A percentile compares a stretch with the other conserved stretches of the same genome.
Conservation (phyloP, 2,797 vertebrate genomes). For the Psittacula echo region DNA sequence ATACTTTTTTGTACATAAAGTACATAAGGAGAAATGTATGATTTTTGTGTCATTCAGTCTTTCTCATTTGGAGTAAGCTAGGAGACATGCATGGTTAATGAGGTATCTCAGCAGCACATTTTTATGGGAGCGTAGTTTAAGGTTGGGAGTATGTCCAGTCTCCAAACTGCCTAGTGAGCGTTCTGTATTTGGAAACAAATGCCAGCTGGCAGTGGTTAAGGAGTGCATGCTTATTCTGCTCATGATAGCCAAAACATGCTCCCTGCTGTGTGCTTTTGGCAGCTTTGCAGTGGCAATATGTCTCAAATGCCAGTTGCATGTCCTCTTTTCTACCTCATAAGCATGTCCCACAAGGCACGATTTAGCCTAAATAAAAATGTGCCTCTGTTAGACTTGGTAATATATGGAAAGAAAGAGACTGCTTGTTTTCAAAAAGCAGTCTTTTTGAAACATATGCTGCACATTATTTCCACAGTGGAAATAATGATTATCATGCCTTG, state of each 20-base stretch:
- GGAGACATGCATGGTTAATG: constrained; percentile 15
- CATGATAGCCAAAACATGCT: constrained; percentile 65
- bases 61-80: constrained; percentile 11
- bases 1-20: not conserved
- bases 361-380: constrained; percentile 44
- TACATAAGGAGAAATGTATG: not conserved
- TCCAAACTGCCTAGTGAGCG: constrained; percentile 50
- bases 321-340: constrained; percentile 48
- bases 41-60: constrained; percentile 10
- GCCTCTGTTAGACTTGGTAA: not conserved
- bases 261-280: constrained; percentile 66
- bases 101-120: not conserved
- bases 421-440: not conserved
- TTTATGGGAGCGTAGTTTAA: constrained; percentile 41
- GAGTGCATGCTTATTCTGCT: constrained; percentile 58
- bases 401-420: not conserved
- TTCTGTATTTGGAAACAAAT: constrained; percentile 47
- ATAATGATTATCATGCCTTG: not conserved
- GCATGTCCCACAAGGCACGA: constrained; percentile 24
- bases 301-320: constrained; percentile 56
- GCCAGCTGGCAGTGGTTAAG: constrained; percentile 63
- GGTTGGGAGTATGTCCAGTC: constrained; percentile 54
- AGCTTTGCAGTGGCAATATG: constrained; percentile 47
- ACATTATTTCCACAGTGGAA: not conserved
- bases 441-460: constrained; percentile 14